phyloP scores from a whole-genome alignment of 1,140 invertebrate genomes.

The Brachionus koreanus region DNA sequence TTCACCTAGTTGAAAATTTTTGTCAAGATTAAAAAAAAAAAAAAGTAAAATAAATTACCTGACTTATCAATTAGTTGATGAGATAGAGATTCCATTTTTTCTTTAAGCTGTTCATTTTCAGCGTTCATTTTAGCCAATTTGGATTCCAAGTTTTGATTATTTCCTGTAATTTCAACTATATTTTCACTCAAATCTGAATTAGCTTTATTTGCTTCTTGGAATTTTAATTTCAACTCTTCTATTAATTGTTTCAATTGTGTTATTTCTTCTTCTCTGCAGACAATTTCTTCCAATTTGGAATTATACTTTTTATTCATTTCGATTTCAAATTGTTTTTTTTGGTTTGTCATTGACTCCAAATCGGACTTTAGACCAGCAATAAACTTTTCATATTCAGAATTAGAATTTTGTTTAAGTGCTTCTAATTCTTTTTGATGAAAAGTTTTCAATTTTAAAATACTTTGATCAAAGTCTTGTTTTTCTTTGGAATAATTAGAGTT shows the following conservation, averaged over 20 bases:
- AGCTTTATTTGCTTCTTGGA: background rate
- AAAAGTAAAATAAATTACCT: background rate
- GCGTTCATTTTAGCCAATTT: background rate
- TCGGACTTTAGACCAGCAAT: slow-evolving; percentile 48
- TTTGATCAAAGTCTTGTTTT: slow-evolving; percentile 53
- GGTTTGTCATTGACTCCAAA: slow-evolving; percentile 52
- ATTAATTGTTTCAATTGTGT: slow-evolving; percentile 50
- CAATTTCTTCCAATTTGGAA: slow-evolving; percentile 50
- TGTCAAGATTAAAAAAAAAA: background rate
- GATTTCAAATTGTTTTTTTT: slow-evolving; percentile 49
- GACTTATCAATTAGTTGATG: slow-evolving; percentile 10
- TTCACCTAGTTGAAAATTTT: background rate
- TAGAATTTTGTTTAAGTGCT: slow-evolving; percentile 49
- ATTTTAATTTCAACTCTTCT: slow-evolving; percentile 3
- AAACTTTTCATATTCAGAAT: slow-evolving; percentile 46
- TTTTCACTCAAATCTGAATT: slow-evolving; percentile 2
- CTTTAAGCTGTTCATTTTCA: slow-evolving; percentile 1
- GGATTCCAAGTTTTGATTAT: background rate
- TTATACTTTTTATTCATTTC: slow-evolving; percentile 53
- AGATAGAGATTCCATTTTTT: background rate
- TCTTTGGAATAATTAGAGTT: slow-evolving; percentile 49
- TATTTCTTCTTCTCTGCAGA: slow-evolving; percentile 51
- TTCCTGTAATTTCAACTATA: background rate
- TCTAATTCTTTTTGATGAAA: slow-evolving; percentile 58
- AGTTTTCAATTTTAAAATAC: slow-evolving; percentile 53